Evolutionary conservation across 2,797 vertebrate species (phyloP).

Genomic region (Cebuella pygmaea): DNA sequence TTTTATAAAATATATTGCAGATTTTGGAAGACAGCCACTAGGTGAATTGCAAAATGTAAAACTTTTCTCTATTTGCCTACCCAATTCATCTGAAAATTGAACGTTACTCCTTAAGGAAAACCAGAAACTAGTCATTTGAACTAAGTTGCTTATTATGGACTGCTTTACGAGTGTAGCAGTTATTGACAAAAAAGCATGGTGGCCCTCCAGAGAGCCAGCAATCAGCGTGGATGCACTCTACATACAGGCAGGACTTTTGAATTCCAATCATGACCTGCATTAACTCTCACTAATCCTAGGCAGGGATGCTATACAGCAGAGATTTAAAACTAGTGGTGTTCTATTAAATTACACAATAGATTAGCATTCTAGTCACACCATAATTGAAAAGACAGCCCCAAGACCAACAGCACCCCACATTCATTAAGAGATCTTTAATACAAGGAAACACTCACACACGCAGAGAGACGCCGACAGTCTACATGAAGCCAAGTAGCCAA

Average conservation of each 20-base stretch:
- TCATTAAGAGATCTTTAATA: background rate
- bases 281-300: conserved; percentile 18
- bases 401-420: background rate
- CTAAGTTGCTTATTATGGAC: background rate
- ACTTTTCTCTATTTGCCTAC: conserved; percentile 22
- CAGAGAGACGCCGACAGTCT: background rate
- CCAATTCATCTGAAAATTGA: conserved; percentile 57
- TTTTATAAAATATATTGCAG: conserved; percentile 60
- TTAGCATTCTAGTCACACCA: background rate
- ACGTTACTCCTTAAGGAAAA: conserved; percentile 59
- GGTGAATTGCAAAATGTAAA: conserved; percentile 55
- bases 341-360: conserved; percentile 38
- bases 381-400: conserved; percentile 24
- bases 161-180: background rate
- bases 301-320: background rate
- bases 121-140: background rate
- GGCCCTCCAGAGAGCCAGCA: conserved; percentile 44
- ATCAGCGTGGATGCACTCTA: conserved; percentile 58
- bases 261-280: conserved; percentile 30
- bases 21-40: conserved; percentile 70
- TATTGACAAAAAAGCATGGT: conserved; percentile 54
- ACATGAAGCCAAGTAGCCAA: background rate
- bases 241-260: background rate
- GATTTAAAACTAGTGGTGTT: conserved; percentile 41
- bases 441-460: background rate